Conservation (phyloP, 2,888 invertebrate genomes). For the Yponomeuta plumbellus region DNA sequence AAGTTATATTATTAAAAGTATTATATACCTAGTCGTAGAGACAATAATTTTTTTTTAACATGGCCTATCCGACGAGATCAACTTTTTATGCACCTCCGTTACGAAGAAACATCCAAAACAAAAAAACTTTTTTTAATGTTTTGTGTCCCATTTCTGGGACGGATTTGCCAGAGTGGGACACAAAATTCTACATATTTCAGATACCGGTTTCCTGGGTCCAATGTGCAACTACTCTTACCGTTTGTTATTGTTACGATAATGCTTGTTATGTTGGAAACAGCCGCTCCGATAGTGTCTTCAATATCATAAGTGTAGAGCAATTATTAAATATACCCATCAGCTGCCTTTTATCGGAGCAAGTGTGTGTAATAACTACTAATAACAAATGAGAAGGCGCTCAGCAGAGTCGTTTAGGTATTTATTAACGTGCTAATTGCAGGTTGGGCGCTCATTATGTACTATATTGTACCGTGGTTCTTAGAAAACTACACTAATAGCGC, state of each 20-base stretch:
- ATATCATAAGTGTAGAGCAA: conserved; percentile 58
- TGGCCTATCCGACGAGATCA: too few relatives aligned
- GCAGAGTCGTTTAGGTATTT: conserved; percentile 27
- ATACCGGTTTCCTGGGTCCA: background rate
- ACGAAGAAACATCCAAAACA: too few relatives aligned
- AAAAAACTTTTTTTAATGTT: too few relatives aligned
- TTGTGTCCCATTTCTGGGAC: too few relatives aligned
- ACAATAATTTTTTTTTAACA: too few relatives aligned
- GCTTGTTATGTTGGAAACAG: conserved; percentile 72
- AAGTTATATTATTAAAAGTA: too few relatives aligned
- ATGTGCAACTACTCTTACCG: conserved; percentile 29
- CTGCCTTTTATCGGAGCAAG: conserved; percentile 28
- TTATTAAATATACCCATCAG: conserved; percentile 55
- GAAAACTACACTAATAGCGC: conserved; percentile 24
- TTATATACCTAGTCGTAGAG: too few relatives aligned
- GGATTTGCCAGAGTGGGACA: too few relatives aligned
- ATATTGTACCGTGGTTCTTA: conserved; percentile 39
- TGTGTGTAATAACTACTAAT: conserved; percentile 42
- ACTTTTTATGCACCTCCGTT: too few relatives aligned
- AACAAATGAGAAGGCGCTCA: conserved; percentile 44
- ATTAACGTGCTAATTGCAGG: conserved; percentile 20
- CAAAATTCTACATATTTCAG: too few relatives aligned
- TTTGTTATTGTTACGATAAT: conserved; percentile 75
- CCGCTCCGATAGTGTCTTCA: conserved; percentile 52
- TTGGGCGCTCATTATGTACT: conserved; percentile 26